Conservation (phyloP, 2,113 vertebrate genomes). For the Gobiocypris rarus region DNA sequence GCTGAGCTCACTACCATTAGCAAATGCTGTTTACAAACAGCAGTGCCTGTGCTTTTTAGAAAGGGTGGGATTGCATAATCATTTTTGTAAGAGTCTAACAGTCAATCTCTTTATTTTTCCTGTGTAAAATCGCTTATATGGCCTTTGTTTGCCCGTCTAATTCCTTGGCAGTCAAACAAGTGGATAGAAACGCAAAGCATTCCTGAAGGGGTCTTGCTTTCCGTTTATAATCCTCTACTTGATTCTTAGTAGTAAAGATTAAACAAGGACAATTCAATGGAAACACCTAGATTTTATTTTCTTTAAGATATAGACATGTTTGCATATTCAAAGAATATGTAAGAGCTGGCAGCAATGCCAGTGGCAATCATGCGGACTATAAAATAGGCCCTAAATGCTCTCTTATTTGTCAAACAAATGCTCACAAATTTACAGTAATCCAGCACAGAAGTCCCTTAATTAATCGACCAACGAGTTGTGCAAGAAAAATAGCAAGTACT, state of each 20-base stretch:
- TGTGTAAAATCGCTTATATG: neutral
- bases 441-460: neutral
- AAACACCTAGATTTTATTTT: neutral
- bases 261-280: neutral
- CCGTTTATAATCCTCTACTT: neutral
- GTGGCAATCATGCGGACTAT: neutral
- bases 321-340: neutral
- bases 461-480: neutral
- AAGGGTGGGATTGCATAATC: slow-evolving; percentile 17
- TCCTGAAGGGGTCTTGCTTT: slow-evolving; percentile 25
- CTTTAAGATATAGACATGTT: neutral
- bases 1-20: neutral
- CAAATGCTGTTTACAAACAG: slow-evolving; percentile 33
- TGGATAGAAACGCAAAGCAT: slow-evolving; percentile 26
- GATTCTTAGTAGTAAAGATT: slow-evolving; percentile 5
- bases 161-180: slow-evolving; percentile 14
- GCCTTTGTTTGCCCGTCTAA: neutral
- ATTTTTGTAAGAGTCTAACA: neutral
- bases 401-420: neutral
- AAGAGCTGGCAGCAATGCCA: neutral
- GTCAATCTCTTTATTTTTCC: slow-evolving; percentile 28
- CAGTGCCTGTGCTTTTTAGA: neutral
- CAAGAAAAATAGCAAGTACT: neutral
- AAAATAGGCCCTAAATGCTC: neutral
- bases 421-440: neutral